A percentile compares a stretch with the other conserved stretches of the same genome.
These are phyloP conservation scores for Aphaenogaster rudis DNA, from an alignment of 1,140 invertebrate species.

Conservation along the genomic window DNA sequence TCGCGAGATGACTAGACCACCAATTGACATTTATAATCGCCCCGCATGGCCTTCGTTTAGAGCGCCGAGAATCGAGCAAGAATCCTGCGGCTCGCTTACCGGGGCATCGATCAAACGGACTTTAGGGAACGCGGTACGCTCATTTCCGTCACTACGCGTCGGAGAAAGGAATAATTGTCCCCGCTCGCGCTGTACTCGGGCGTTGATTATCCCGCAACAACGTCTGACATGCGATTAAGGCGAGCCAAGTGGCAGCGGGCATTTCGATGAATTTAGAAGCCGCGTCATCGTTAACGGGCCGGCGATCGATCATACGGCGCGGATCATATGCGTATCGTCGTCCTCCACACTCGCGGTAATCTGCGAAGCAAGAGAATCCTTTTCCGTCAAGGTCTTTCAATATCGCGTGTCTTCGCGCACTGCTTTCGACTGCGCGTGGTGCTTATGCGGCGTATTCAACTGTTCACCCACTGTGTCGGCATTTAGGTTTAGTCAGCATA, in stretches of 20 bases:
- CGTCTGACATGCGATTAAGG: conserved; percentile 26
- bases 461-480: background rate
- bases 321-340: conserved; percentile 2
- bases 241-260: conserved; percentile 29
- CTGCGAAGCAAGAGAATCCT: background rate
- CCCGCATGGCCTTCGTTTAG: conserved; percentile 50
- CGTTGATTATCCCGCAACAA: conserved; percentile 50
- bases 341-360: conserved; percentile 12
- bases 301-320: conserved; percentile 52
- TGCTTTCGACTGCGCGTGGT: background rate
- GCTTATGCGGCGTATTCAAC: background rate
- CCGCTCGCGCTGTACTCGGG: background rate
- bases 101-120: background rate
- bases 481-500: conserved; percentile 39
- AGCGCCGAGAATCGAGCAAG: background rate
- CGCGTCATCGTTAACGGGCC: conserved; percentile 51
- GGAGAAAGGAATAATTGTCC: conserved; percentile 64
- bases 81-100: background rate
- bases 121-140: conserved; percentile 47
- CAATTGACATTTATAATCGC: conserved; percentile 60
- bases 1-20: background rate
- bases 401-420: background rate
- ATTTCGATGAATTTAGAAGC: conserved; percentile 64
- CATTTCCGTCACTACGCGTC: conserved; percentile 51
- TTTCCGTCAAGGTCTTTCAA: conserved; percentile 38